Conservation (phyloP, 2,797 vertebrate species). For the Rachycentron canadum region DNA sequence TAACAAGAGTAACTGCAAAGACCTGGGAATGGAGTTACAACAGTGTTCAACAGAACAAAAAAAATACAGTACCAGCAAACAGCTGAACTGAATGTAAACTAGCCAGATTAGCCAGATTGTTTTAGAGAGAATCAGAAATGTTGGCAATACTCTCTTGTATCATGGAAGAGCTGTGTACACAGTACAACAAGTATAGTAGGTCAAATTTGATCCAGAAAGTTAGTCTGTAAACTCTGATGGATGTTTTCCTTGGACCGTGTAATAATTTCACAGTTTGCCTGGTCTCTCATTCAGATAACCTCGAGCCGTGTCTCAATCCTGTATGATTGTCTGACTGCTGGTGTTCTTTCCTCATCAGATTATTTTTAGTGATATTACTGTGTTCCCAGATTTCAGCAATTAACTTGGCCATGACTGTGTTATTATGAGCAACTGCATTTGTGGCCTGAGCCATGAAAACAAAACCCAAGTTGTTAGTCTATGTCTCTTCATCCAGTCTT, state of each 20-base stretch:
- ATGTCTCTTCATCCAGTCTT: neutral
- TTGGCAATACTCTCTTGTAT: neutral
- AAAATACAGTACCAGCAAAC: neutral
- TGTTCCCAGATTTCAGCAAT: neutral
- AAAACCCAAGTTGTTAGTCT: neutral
- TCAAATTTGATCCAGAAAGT: neutral
- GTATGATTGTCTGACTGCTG: neutral
- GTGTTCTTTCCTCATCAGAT: neutral
- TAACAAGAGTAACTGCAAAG: neutral
- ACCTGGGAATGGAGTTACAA: neutral
- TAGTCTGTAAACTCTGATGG: neutral
- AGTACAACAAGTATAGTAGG: neutral
- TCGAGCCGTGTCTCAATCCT: neutral
- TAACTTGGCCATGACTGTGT: neutral
- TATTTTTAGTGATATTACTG: neutral
- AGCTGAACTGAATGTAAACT: constrained; percentile 8
- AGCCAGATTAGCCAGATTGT: constrained; percentile 7
- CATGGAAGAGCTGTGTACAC: neutral
- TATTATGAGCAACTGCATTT: neutral
- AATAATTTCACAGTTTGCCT: neutral
- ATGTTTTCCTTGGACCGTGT: neutral
- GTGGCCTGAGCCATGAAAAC: neutral
- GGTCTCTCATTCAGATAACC: neutral
- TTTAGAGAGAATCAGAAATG: neutral
- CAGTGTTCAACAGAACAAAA: neutral